A percentile compares a stretch with the other conserved stretches of the same genome.
These are phyloP conservation scores for Fragariocoptes setiger DNA, from an alignment of 1,140 invertebrate species.

Conservation along the genomic window DNA sequence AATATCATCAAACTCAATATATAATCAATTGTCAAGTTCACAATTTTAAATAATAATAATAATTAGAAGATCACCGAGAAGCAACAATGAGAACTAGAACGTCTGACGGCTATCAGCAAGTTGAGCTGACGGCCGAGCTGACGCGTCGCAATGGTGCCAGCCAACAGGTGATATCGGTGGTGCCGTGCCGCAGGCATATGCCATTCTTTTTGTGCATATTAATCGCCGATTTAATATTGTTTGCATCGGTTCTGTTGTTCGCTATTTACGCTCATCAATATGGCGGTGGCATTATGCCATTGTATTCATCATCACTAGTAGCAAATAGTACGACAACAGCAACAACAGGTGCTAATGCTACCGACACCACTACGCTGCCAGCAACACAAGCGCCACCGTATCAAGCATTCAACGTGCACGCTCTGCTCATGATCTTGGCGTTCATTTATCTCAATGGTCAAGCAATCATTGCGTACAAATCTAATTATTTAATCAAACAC, in stretches of 20 bases:
- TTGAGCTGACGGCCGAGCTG: not conserved
- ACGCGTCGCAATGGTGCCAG: not conserved
- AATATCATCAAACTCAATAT: too few relatives aligned
- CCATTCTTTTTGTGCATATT: not conserved
- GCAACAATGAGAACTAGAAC: not conserved
- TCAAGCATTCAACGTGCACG: not conserved
- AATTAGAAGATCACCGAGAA: too few relatives aligned
- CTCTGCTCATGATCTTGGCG: not conserved
- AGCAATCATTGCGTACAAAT: not conserved
- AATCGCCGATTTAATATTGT: not conserved
- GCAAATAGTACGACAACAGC: too few relatives aligned
- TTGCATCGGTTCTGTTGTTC: not conserved
- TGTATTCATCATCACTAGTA: too few relatives aligned
- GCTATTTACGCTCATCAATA: not conserved
- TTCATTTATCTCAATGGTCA: not conserved
- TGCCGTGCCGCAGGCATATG: not conserved
- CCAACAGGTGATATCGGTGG: not conserved
- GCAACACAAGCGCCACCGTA: too few relatives aligned
- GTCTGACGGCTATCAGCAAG: not conserved
- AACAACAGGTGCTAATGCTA: not conserved
- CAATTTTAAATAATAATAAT: too few relatives aligned
- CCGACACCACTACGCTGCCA: too few relatives aligned
- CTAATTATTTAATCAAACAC: not conserved
- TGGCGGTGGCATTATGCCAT: not conserved
- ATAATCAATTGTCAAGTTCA: too few relatives aligned